Evolutionary conservation across 2,797 vertebrate genomes (phyloP).

Genomic region (Pangasius mekongensis): DNA sequence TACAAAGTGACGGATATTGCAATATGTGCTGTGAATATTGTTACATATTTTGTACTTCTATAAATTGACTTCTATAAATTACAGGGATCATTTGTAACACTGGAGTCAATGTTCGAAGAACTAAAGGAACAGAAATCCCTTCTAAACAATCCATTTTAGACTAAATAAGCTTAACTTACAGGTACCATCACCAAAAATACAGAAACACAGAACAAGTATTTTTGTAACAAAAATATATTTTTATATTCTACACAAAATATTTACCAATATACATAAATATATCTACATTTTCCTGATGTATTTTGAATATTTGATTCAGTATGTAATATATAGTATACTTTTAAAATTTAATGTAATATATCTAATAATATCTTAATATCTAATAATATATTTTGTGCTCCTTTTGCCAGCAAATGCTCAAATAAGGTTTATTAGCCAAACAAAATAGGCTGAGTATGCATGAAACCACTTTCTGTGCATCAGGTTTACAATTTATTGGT

Average conservation of each 20-base stretch:
- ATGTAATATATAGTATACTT: background rate
- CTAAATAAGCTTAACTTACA: background rate
- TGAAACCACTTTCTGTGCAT: background rate
- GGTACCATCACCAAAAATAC: background rate
- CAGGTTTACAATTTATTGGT: background rate
- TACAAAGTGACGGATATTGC: background rate
- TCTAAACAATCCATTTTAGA: background rate
- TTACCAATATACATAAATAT: background rate
- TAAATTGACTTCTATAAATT: slow-evolving; percentile 15
- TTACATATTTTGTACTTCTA: background rate
- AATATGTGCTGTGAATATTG: slow-evolving; percentile 6
- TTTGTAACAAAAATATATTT: background rate
- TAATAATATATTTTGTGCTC: background rate
- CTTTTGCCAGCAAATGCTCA: background rate
- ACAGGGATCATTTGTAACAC: background rate
- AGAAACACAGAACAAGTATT: background rate
- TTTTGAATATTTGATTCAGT: background rate
- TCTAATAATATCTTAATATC: background rate
- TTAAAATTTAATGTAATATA: background rate
- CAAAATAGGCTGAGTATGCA: background rate
- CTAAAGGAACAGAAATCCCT: background rate
- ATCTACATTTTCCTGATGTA: background rate
- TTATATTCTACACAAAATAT: background rate
- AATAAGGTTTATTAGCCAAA: background rate
- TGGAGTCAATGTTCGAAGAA: background rate